Evolutionary conservation across 2,888 invertebrate species (phyloP), one percentile per base, ranked within the genome.

Genomic region (Aphidoletes aphidimyza): DNA sequence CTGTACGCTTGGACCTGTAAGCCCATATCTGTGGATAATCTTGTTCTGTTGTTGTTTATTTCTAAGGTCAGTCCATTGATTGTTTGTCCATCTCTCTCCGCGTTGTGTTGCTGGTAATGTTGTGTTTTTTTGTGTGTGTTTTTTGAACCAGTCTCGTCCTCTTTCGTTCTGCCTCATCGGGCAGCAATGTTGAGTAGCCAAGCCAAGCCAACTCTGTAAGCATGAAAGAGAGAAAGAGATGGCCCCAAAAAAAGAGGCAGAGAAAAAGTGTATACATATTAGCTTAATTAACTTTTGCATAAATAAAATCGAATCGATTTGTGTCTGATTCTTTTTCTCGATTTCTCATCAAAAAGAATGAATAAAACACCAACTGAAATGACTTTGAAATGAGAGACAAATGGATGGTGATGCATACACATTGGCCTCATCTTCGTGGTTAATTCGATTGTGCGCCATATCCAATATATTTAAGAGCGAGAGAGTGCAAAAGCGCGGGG

Each of bases 291-390:
- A 81, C 37, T 81, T 81, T 81, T 81, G 81, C 81, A 81, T 81
- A 81, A 81, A 81, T 81, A 81, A 81, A 81, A 81, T 81, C 81
- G 81, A 81, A 81, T 81, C 81, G 81, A 81, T 81, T 81, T 81
- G 37, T 36, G 81, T 81, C 37, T 81, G 81, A 37, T 81, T 81
- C 81, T 81, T 81, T 37, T 81, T 81, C 81, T 81, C 81, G 81
- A 81, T 37, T 81, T 81, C 81, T 81, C 81, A 81, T 81, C 81
- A 81, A 81, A n/a, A 81, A 81, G 36, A 81, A 81, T 81, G 81
- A 81, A 81, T 81, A 81, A 81, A 81, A 81, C 81, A 81, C 81
- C 37, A 81, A 37, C 36, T 81, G 81, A 81, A 81, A 81, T 37
- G 81, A 81, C 81, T 81, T 81, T 81, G 81, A 81, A 37, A 81